These are phyloP conservation scores for Chlamydotis undulata DNA, from an alignment of 2,113 vertebrate genomes.

Conservation along the genomic window DNA sequence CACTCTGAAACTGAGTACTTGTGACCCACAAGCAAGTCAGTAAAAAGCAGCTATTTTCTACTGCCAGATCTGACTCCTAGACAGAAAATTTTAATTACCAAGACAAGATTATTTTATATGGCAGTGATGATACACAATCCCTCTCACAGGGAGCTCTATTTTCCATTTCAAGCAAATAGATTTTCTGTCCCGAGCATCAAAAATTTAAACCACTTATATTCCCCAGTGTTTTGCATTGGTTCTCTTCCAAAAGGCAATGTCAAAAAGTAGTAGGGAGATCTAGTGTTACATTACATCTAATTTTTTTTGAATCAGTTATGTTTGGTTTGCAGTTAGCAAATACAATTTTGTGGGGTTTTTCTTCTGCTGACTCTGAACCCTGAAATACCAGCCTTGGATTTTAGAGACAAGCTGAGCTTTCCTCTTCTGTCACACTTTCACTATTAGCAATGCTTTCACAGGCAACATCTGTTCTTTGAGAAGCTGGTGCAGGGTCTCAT, in stretches of 20 bases:
- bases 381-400: neutral
- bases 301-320: neutral
- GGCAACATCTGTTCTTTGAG: neutral
- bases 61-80: neutral
- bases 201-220: neutral
- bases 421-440: neutral
- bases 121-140: neutral
- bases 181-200: conserved; percentile 9
- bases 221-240: neutral
- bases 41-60: neutral
- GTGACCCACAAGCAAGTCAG: neutral
- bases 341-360: neutral
- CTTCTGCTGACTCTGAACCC: neutral
- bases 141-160: neutral
- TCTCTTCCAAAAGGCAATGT: neutral
- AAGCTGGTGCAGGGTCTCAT: neutral
- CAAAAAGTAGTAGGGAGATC: neutral
- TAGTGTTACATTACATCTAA: neutral
- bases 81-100: neutral
- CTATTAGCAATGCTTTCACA: accelerated
- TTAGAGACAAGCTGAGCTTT: neutral
- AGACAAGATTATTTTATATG: neutral
- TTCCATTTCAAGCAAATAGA: conserved; percentile 22
- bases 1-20: neutral
- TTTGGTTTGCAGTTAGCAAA: neutral